Evolutionary conservation across 1,140 invertebrate species (phyloP), one percentile per base, ranked within the genome.

Genomic region (Eupeodes corollae): DNA sequence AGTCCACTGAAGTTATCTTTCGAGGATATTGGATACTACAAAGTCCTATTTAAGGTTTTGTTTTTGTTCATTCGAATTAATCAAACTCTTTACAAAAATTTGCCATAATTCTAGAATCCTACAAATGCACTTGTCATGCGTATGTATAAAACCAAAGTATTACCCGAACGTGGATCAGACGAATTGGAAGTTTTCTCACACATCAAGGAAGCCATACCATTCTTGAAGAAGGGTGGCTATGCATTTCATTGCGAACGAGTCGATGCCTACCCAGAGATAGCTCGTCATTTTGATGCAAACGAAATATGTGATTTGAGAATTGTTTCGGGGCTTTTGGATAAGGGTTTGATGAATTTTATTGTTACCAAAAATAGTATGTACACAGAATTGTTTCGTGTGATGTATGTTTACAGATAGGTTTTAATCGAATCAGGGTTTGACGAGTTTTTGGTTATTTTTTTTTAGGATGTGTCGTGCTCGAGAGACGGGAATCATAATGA

Each of bases 181-280:
- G 59, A 66, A 49, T 48, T 67, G 35, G 34, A 42, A 0, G 55
- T 63, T 9, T 67, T 57, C 39, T 49, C 55, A 1, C 54, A 60
- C 26, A 59, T 67, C 19, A 56, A 66, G 44, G 55, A 62, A 11
- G 63, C 63, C 15, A 45, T 67, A 19, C 59, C 61, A 10, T 63
- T 56, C 48, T 45, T 67, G 0, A 63, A 63, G 46, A 34, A 42
- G 0, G 63, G 63, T 0, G 58, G 59, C 6, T 59, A 61, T 14
- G 63, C 63, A 2, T 67, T 66, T 53, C 63, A 67, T 21, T 66
- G 63, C 46, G 63, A 67, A 51, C 56, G 66, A 1, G 59, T 63
- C 1, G 63, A 63, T 14, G 59, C 63, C 1, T 67, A 66, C 48
- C 57, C 63, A 1, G 55, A 62, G 26, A 63, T 67, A 38, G 57